Percentiles rank a stretch among this genome's conserved stretches.
Evolutionary conservation across 2,113 vertebrate species (phyloP).

Genomic region (Dasyprocta punctata): DNA sequence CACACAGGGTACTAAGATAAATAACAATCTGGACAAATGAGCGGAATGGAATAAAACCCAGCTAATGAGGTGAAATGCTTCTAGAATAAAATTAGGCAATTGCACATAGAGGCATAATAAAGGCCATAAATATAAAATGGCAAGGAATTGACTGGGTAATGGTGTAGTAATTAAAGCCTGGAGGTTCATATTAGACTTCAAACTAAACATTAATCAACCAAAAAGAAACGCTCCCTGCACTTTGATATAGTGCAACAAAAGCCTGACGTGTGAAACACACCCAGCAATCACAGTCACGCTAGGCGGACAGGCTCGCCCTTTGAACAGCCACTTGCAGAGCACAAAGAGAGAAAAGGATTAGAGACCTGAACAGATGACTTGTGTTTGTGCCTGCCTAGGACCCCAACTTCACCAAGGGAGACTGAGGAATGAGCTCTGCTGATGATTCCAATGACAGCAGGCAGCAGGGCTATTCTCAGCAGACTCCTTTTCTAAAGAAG

Average conservation of each 20-base stretch:
- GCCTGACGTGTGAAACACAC: neutral
- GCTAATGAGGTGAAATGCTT: constrained; percentile 74
- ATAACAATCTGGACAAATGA: constrained; percentile 69
- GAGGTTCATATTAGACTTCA: constrained; percentile 71
- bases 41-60: constrained; percentile 52
- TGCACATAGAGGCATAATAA: constrained; percentile 74
- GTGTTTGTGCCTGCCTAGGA: neutral
- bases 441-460: neutral
- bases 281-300: rapidly evolving
- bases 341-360: neutral
- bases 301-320: neutral
- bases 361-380: neutral
- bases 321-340: too few relatives aligned
- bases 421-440: neutral
- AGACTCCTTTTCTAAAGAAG: neutral
- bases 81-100: constrained; percentile 71
- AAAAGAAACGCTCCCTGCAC: constrained; percentile 57
- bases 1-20: constrained; percentile 42
- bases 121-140: constrained; percentile 80
- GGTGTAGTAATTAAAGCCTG: constrained; percentile 79
- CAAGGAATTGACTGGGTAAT: constrained; percentile 79
- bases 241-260: constrained; percentile 12
- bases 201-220: constrained; percentile 75
- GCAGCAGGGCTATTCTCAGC: neutral
- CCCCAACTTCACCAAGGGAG: neutral